Evolutionary conservation across 92 coral and sea anemone species (phyloP), one percentile per base, ranked within the genome.

Genomic region (Actinostola sp.): DNA sequence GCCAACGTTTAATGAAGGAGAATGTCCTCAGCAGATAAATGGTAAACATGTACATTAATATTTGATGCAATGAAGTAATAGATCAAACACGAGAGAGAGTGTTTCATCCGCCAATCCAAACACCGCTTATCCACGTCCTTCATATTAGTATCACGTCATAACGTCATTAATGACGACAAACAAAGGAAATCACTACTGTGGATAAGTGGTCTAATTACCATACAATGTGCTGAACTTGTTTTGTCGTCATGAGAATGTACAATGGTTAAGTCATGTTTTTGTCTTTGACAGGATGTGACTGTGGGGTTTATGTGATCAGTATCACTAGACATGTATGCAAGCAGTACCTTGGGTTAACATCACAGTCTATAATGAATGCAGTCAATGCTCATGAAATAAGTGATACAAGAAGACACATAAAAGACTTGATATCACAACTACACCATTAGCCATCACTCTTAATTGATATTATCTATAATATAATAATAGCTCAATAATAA

Each of bases 1-100:
- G 2, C 85, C 89, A 19, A 41, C 77, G 2, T 84, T 87, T 58
- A 66, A 68, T 8, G 85, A 81, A 56, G 89, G 63, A 31, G 50
- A 32, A 14, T 87, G 93, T 71, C 93, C 96, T 16, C 98, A 93
- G 75, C 98, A 93, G 57, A 73, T 70, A 64, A 93, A 93, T 58
- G 60, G 98, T 87, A 65, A 48, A 89, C 50, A 27, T 73, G 13
- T 46, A 3, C 4, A 6, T 46, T 6, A 46, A 19, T 46, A 16
- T 7, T 46, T 46, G 53, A 17, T 46, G 17, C 53, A 2, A 46
- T 39, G 7, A 7, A 39, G n/a, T 39, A 39, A 39, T 39, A 39
- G 45, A 7, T 39, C 8, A 7, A 39, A 7, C 7, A 39, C 14
- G 45, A n/a, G n/a, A n/a, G n/a, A n/a, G n/a, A n/a, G 45, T 39